A percentile compares a stretch with the other conserved stretches of the same genome.
phyloP scores from a whole-genome alignment of 92 coral and sea anemone species.

The Galaxea fascicularis region DNA sequence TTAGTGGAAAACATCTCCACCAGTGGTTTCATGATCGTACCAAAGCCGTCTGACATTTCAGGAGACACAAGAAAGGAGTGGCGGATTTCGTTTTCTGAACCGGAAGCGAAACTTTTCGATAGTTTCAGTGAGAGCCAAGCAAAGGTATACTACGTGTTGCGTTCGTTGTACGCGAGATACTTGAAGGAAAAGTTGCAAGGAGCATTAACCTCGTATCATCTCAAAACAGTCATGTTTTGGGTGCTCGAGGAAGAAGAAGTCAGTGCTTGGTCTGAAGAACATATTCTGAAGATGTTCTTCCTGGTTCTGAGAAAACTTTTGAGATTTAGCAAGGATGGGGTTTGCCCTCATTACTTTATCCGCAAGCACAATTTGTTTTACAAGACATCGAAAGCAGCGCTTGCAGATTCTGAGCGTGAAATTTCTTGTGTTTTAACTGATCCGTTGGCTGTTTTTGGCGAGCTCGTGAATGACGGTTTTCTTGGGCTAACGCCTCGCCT shows the following conservation, averaged over 20 bases:
- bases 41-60: conserved; percentile 32
- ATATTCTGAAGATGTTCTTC: conserved; percentile 12
- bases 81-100: conserved; percentile 43
- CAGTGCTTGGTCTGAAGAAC: conserved; percentile 32
- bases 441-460: conserved; percentile 17
- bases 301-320: conserved; percentile 21
- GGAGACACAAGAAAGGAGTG: conserved; percentile 44
- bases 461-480: neutral
- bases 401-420: conserved; percentile 15
- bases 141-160: conserved; percentile 40
- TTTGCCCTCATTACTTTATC: conserved; percentile 46
- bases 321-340: conserved; percentile 13
- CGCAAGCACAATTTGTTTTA: conserved; percentile 44
- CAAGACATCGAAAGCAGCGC: conserved; percentile 30
- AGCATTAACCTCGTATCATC: conserved; percentile 41
- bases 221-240: conserved; percentile 60
- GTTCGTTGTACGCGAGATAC: conserved; percentile 31
- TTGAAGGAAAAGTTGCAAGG: conserved; percentile 39
- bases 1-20: conserved; percentile 12
- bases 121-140: conserved; percentile 29
- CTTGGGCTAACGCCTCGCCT: conserved; percentile 47
- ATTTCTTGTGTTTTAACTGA: conserved; percentile 3
- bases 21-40: conserved; percentile 40
- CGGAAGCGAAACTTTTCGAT: conserved; percentile 44
- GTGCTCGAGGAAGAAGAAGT: conserved; percentile 42